Conservation (phyloP, 2,113 vertebrate species). For the Trematomus loennbergii region DNA sequence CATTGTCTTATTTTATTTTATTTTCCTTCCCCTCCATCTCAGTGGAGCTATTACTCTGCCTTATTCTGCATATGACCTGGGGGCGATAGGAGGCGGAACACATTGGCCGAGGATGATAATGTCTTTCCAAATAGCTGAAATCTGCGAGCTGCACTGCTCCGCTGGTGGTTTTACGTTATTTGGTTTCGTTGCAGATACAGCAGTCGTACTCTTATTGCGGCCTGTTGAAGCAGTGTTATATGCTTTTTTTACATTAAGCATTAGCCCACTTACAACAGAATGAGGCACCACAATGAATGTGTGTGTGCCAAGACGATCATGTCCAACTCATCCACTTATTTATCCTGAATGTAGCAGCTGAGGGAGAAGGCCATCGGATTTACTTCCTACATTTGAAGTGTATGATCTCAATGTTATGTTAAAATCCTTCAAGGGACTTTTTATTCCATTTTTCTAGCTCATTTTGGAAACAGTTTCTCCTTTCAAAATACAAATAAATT, state of each 20-base stretch:
- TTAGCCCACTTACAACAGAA: conserved; percentile 26
- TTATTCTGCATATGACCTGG: conserved; percentile 62
- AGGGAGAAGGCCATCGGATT: neutral
- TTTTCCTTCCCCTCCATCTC: conserved; percentile 49
- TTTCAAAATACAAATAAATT: neutral
- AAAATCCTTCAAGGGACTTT: neutral
- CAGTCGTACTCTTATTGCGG: conserved; percentile 14
- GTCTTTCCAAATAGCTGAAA: conserved; percentile 46
- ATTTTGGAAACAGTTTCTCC: neutral
- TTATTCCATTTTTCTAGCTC: neutral
- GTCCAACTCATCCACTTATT: conserved; percentile 11
- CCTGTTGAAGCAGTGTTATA: conserved; percentile 22
- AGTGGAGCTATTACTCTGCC: conserved; percentile 48
- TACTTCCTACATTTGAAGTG: conserved; percentile 4
- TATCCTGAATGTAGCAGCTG: neutral
- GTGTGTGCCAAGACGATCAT: conserved; percentile 1
- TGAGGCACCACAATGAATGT: conserved; percentile 9
- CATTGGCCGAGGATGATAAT: conserved; percentile 50
- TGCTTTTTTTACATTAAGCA: conserved; percentile 21
- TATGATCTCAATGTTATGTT: conserved; percentile 8
- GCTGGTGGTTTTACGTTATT: conserved; percentile 34
- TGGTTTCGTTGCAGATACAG: conserved; percentile 26
- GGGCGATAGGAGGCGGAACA: conserved; percentile 49
- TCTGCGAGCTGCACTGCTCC: conserved; percentile 42
- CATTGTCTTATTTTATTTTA: conserved; percentile 53